Conservation (phyloP, 2,797 vertebrate genomes). For the Lateolabrax maculatus region DNA sequence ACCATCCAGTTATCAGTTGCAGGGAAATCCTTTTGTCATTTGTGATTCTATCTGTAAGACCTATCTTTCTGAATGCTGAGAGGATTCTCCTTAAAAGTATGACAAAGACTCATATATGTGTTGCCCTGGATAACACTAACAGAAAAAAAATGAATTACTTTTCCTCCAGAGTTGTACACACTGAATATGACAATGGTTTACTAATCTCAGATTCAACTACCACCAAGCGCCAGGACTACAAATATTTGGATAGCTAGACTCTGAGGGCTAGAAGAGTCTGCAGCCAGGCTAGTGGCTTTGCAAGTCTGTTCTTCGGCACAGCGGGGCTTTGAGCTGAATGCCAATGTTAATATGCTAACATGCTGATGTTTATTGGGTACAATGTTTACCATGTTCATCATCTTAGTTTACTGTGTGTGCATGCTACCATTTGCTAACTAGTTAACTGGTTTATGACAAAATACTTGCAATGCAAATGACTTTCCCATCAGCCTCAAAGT, state of each 20-base stretch:
- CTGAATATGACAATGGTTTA: not conserved
- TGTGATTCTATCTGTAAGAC: conserved; percentile 13
- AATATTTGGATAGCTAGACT: not conserved
- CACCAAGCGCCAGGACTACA: not conserved
- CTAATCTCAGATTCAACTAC: not conserved
- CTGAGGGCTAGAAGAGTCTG: no score
- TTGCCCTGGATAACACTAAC: not conserved
- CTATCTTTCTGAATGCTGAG: conserved; percentile 17
- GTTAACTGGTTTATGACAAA: no score
- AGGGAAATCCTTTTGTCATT: conserved; percentile 14
- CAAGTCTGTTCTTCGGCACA: not conserved
- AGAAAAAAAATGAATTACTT: conserved; percentile 8
- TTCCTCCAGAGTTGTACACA: conserved; percentile 1
- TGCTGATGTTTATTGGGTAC: not conserved
- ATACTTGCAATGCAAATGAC: no score
- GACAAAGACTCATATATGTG: conserved; percentile 11
- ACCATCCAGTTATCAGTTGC: conserved; percentile 15
- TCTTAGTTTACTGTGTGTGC: not conserved
- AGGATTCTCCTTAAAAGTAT: conserved; percentile 14
- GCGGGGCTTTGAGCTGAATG: not conserved
- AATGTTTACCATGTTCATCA: not conserved
- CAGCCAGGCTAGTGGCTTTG: not conserved
- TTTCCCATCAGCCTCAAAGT: no score
- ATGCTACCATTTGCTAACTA: not conserved
- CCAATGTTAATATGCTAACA: not conserved